Base-by-base conservation (phyloP, 92 coral and sea anemone species). In the Bergia puertoricense region DNA sequence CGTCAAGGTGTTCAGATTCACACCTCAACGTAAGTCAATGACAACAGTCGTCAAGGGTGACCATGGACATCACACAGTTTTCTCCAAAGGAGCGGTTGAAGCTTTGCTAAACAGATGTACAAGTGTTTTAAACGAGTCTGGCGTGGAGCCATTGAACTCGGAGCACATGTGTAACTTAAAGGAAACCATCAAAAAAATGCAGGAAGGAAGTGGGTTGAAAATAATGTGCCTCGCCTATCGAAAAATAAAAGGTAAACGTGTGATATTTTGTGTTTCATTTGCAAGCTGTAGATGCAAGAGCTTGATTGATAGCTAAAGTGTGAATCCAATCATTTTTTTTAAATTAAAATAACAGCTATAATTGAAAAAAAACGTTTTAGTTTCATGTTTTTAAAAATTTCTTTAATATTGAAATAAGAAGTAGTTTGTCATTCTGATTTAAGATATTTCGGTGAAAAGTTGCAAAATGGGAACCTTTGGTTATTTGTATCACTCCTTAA, bases 211-310 rank as follows among this genome's bases (percentile, higher is more conserved):
- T 75, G 97, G 95, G 5, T 88, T 97, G 74, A 93, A 96, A 86
- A 95, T 96, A 84, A 94, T 97, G 90, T 97, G 99, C 81, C 56
- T 97, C 23, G 98, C 99, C 0, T 91, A 85, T 81, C 92, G 90
- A 65, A 62, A 23, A 62, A 22, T 62, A 18, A 16, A 20, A 62
- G 69, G 69, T 62, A 23, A 62, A 7, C 20, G 30, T 3, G 23
- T 18, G 69, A 22, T 62, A 6, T 5, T 62, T 62, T 54, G 18
- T 11, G 3, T 54, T 54, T 13, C 11, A 30, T 30, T 54, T 54
- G 14, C 15, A 10, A 54, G 18, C 59, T 54, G 18, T 8, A 18
- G 2, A 11, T 54, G 59, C 11, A 54, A 11, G 16, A 54, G 59
- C 59, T 54, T 54, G 59, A 18, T 11, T 54, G 16, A 54, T 62